These are phyloP conservation scores for Heliopora coerulea DNA, from an alignment of 92 coral and sea anemone genomes.

Conservation along the genomic window DNA sequence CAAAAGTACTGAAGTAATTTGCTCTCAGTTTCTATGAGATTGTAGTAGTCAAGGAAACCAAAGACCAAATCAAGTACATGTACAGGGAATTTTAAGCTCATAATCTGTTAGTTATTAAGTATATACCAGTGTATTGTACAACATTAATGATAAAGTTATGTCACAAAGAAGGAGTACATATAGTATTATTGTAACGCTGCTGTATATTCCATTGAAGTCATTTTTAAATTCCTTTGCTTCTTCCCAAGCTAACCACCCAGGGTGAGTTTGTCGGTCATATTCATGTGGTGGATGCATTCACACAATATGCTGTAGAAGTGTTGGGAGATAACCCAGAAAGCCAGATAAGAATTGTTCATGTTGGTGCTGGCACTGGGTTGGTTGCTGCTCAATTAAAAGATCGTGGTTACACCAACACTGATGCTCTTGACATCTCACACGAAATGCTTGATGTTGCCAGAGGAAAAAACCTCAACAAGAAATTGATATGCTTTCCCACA, in stretches of 20 bases:
- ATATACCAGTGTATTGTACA: too few relatives aligned
- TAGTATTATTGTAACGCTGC: too few relatives aligned
- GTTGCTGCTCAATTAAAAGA: slow-evolving; percentile 1
- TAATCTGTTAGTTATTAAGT: too few relatives aligned
- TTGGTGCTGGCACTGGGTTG: background rate
- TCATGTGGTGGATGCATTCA: background rate
- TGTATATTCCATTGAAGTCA: too few relatives aligned
- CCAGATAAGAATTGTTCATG: background rate
- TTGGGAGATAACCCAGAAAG: background rate
- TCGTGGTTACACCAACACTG: slow-evolving; percentile 43
- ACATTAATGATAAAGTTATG: too few relatives aligned
- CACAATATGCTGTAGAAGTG: background rate
- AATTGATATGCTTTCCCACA: background rate
- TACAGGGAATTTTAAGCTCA: too few relatives aligned
- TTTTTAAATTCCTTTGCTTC: too few relatives aligned
- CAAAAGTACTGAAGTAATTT: too few relatives aligned
- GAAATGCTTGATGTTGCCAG: slow-evolving; percentile 53
- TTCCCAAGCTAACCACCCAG: background rate
- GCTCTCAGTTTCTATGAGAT: too few relatives aligned
- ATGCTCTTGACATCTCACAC: slow-evolving; percentile 55
- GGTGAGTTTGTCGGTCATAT: background rate
- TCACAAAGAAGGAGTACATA: too few relatives aligned
- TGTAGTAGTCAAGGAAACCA: too few relatives aligned
- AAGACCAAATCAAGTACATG: too few relatives aligned
- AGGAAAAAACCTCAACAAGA: slow-evolving; percentile 45